Evolutionary conservation across 2,888 invertebrate species (phyloP).

Genomic region (Gandaritis pyraliata): DNA sequence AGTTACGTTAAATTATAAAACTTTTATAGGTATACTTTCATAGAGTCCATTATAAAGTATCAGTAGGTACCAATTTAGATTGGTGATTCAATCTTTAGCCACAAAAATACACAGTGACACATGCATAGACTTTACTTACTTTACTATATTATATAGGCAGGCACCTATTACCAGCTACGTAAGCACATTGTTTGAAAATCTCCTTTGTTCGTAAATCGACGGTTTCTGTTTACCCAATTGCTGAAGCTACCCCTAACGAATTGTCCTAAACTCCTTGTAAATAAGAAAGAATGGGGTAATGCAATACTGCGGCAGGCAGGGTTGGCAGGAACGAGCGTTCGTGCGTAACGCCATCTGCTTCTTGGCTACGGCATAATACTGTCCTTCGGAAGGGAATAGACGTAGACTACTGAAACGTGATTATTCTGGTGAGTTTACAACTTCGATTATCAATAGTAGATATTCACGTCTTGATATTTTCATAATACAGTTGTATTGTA

Average conservation of each 20-base stretch:
- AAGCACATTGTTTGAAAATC: background rate
- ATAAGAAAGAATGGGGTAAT: constrained; percentile 56
- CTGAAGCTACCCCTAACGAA: constrained; percentile 28
- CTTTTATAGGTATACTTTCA: too few species aligned
- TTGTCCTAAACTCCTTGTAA: constrained; percentile 52
- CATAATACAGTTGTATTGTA: too few species aligned
- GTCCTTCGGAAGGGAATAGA: constrained; percentile 34
- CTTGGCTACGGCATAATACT: constrained; percentile 44
- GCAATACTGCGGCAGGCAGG: constrained; percentile 48
- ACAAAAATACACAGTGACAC: too few species aligned
- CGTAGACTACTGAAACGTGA: constrained; percentile 2
- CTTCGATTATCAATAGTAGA: background rate
- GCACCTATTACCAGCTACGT: too few species aligned
- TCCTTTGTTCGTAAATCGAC: constrained; percentile 23
- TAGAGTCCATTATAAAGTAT: too few species aligned
- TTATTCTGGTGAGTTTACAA: constrained; percentile 29
- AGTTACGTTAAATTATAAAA: too few species aligned
- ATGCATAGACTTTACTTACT: too few species aligned
- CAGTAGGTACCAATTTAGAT: too few species aligned
- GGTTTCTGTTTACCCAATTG: constrained; percentile 28
- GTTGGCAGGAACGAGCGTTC: constrained; percentile 44
- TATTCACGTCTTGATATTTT: too few species aligned
- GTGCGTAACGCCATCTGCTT: constrained; percentile 59
- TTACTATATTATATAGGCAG: too few species aligned
- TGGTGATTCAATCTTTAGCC: too few species aligned